These are phyloP conservation scores for Vultur gryphus DNA, from an alignment of 2,797 vertebrate species.

Conservation along the genomic window DNA sequence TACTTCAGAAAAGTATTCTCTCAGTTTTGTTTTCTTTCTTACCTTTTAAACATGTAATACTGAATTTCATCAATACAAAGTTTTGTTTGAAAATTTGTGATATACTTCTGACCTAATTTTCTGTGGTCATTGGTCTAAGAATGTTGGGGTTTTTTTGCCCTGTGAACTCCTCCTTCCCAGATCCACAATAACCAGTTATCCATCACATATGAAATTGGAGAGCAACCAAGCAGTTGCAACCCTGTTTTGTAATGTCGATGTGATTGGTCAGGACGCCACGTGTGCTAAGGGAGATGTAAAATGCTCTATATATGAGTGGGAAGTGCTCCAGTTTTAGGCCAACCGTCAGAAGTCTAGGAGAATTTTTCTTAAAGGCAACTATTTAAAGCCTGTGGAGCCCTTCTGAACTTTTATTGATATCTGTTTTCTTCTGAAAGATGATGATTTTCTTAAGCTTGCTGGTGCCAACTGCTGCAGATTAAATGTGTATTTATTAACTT, in stretches of 20 bases:
- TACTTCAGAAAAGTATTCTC: not conserved
- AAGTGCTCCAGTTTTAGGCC: not conserved
- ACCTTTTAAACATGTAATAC: not conserved
- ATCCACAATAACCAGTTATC: not conserved
- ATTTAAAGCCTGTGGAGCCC: not conserved
- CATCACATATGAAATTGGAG: not conserved
- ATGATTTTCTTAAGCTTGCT: not conserved
- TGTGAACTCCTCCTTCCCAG: not conserved
- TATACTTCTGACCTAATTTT: not conserved
- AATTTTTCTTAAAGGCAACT: not conserved
- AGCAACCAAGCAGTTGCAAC: not conserved
- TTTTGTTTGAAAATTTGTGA: not conserved
- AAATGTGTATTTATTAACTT: not conserved
- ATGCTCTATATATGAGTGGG: not conserved
- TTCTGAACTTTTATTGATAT: not conserved
- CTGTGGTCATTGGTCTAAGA: not conserved
- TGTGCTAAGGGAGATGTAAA: not conserved
- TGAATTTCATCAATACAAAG: not conserved
- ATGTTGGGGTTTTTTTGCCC: fast-evolving
- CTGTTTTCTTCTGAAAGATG: not conserved
- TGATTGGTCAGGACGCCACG: not conserved
- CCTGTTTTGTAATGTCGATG: not conserved
- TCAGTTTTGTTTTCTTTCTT: not conserved
- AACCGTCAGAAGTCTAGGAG: not conserved
- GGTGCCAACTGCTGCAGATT: not conserved